A percentile compares a stretch with the other conserved stretches of the same genome.
These are phyloP conservation scores for Muntiacus muntjak DNA, from an alignment of 2,113 vertebrate genomes.

Conservation along the genomic window DNA sequence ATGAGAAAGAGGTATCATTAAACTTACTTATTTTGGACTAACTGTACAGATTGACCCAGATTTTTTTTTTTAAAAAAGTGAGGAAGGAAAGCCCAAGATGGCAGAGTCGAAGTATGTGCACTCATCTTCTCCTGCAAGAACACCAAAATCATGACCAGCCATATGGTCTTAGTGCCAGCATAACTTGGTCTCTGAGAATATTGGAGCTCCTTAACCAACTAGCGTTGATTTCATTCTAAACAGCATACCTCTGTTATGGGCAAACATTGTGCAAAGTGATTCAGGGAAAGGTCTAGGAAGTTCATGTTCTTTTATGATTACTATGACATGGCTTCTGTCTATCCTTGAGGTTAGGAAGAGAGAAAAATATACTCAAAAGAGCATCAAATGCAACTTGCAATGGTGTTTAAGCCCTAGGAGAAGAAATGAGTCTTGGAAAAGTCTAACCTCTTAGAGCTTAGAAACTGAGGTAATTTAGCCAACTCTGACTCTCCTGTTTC, in stretches of 20 bases:
- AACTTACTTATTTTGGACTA: background rate
- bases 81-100: background rate
- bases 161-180: background rate
- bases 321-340: background rate
- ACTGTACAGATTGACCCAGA: background rate
- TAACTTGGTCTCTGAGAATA: background rate
- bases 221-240: background rate
- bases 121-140: background rate
- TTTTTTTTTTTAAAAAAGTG: background rate
- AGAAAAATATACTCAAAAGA: background rate
- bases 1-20: background rate
- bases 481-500: background rate
- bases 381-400: background rate
- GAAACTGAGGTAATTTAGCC: background rate
- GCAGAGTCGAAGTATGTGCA: accelerated
- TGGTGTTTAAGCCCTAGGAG: background rate
- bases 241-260: background rate
- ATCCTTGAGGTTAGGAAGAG: background rate
- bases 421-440: background rate
- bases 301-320: background rate
- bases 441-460: background rate
- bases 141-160: background rate
- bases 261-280: background rate
- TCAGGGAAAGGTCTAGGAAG: background rate
- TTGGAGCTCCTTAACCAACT: background rate